Conservation (phyloP, 2,797 vertebrate species). For the Coregonus sp. region DNA sequence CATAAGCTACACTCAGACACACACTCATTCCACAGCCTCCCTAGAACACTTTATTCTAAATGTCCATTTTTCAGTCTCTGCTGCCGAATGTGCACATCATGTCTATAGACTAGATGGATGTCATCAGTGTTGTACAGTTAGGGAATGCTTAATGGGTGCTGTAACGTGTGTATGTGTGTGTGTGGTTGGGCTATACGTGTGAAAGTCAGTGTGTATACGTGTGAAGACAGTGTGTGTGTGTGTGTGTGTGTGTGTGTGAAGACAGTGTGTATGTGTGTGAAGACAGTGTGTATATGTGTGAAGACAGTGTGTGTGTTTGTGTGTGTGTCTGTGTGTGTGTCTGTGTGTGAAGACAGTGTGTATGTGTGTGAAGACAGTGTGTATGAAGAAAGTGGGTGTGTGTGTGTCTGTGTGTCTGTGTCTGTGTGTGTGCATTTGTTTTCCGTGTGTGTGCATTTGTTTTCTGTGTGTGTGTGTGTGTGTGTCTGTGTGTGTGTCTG, state of each 20-base stretch:
- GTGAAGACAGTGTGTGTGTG: background rate
- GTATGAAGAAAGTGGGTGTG: no score
- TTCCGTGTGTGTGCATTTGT: background rate
- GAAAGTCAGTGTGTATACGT: background rate
- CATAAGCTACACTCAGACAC: background rate
- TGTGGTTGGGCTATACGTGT: background rate
- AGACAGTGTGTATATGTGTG: background rate
- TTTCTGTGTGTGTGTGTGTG: no score
- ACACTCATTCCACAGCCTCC: constrained; percentile 9
- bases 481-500: no score
- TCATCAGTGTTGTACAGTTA: background rate
- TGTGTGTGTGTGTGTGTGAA: no score
- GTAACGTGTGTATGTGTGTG: background rate
- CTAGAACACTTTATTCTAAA: background rate
- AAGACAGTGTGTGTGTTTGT: constrained; percentile 1
- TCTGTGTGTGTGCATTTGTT: constrained; percentile 26
- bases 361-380: background rate
- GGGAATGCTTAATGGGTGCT: no score
- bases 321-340: constrained; percentile 6
- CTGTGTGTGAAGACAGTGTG: background rate
- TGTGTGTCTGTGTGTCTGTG: constrained; percentile 38
- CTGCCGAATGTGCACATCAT: background rate
- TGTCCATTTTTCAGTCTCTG: background rate
- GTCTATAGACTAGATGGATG: background rate
- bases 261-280: no score